Percentiles rank a stretch among this genome's conserved stretches.
Evolutionary conservation across 2,113 vertebrate species (phyloP).

Genomic region (Cranoglanis bouderius): DNA sequence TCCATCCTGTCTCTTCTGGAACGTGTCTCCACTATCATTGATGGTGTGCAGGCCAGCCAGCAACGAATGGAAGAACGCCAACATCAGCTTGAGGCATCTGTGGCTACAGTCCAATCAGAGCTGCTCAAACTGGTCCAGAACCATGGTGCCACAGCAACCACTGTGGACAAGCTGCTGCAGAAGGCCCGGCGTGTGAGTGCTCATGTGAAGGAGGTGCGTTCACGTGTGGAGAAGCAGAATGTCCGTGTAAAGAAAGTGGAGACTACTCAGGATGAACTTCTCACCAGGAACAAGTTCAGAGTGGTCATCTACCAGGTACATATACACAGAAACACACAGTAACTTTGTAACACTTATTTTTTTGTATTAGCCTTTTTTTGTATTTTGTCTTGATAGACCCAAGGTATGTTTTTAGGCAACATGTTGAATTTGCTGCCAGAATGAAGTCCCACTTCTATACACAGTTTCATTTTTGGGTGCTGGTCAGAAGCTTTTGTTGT

Average conservation of each 20-base stretch:
- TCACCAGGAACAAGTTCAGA: conserved; percentile 92
- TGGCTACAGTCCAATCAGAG: conserved; percentile 90
- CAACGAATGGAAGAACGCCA: conserved; percentile 93
- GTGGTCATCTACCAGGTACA: conserved; percentile 97
- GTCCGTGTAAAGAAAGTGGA: conserved; percentile 86
- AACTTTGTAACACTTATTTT: not conserved
- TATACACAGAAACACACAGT: too few relatives aligned
- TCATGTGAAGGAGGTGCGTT: conserved; percentile 89
- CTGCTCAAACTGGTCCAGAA: conserved; percentile 88
- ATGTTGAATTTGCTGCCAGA: not conserved
- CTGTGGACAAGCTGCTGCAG: conserved; percentile 89
- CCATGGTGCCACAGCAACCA: conserved; percentile 81
- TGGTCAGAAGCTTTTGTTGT: not conserved
- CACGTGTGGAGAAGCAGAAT: conserved; percentile 88
- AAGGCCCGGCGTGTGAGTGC: conserved; percentile 92
- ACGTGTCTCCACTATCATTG: conserved; percentile 91
- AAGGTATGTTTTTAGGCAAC: not conserved
- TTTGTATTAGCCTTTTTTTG: not conserved
- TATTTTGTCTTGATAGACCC: not conserved
- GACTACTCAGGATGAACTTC: conserved; percentile 90
- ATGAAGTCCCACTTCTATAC: not conserved
- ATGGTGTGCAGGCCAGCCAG: conserved; percentile 90
- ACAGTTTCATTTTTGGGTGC: not conserved
- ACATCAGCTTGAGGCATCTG: conserved; percentile 83
- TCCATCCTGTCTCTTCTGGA: conserved; percentile 93